Percentiles rank a stretch among this genome's conserved stretches.
These are phyloP conservation scores for Syngnathus scovelli DNA, from an alignment of 2,113 vertebrate genomes.

Conservation along the genomic window DNA sequence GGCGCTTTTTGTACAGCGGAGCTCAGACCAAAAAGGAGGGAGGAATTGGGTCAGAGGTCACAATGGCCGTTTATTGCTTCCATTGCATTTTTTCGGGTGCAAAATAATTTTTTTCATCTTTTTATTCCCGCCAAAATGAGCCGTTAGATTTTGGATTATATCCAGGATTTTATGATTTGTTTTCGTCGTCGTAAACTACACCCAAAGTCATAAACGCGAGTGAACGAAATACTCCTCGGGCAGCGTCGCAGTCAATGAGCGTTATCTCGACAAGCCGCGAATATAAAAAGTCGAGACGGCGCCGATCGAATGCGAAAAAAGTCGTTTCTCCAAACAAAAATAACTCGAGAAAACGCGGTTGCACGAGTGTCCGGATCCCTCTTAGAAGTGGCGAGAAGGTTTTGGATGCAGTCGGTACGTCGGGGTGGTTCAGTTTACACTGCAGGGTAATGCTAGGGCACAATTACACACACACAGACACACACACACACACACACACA, in stretches of 20 bases:
- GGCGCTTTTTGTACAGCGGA: slow-evolving; percentile 2
- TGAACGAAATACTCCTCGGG: background rate
- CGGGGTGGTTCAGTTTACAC: slow-evolving; percentile 41
- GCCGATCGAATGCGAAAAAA: too few relatives aligned
- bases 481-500: slow-evolving; percentile 3
- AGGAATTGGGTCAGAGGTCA: slow-evolving; percentile 37
- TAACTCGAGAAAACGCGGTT: too few relatives aligned
- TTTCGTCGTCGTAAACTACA: background rate
- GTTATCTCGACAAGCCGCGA: background rate
- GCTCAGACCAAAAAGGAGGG: background rate
- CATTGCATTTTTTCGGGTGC: background rate
- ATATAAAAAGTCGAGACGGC: too few relatives aligned
- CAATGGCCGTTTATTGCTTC: background rate
- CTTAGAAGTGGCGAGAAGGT: background rate
- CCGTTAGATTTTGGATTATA: background rate
- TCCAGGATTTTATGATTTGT: background rate
- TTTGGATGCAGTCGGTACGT: background rate
- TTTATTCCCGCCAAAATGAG: too few relatives aligned
- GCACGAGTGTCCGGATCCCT: too few relatives aligned
- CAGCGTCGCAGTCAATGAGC: background rate
- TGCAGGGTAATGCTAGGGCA: slow-evolving; percentile 22
- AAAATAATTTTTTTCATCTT: background rate
- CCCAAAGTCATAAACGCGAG: background rate
- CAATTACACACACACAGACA: slow-evolving; percentile 16
- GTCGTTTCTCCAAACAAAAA: too few relatives aligned